Evolutionary conservation across 2,797 vertebrate species (phyloP).

Genomic region (Lepus oiostolus): DNA sequence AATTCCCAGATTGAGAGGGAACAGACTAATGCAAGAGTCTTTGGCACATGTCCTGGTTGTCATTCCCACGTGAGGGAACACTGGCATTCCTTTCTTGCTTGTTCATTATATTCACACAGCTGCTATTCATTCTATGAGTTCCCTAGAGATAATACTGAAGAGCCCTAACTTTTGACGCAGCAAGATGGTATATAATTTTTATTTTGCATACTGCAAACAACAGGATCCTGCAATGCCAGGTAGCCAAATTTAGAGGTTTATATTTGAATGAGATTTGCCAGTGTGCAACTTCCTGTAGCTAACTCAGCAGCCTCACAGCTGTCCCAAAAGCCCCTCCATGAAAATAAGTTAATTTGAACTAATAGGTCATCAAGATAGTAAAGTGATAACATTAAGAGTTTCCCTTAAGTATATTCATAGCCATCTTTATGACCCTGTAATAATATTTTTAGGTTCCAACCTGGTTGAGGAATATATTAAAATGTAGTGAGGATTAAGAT

Average conservation of each 20-base stretch:
- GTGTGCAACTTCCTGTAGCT: conserved; percentile 94
- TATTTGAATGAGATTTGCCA: conserved; percentile 99
- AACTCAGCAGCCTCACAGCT: conserved; percentile 89
- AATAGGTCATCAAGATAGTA: conserved; percentile 70
- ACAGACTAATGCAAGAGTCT: not conserved
- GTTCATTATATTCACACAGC: not conserved
- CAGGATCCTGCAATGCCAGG: conserved; percentile 90
- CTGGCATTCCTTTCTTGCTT: not conserved
- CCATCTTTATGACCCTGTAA: conserved; percentile 78
- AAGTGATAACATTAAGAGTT: conserved; percentile 77
- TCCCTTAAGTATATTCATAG: conserved; percentile 69
- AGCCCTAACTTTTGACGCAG: conserved; percentile 68
- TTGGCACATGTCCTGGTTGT: not conserved
- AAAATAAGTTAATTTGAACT: conserved; percentile 91
- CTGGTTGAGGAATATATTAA: conserved; percentile 48
- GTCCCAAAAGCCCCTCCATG: conserved; percentile 91
- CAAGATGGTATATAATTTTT: conserved; percentile 77
- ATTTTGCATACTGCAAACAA: conserved; percentile 96
- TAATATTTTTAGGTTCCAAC: conserved; percentile 70
- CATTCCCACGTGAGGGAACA: not conserved
- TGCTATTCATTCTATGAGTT: not conserved
- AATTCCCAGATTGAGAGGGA: not conserved
- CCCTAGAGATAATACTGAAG: conserved; percentile 4
- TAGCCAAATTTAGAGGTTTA: conserved; percentile 96
- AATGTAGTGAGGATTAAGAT: not conserved